Evolutionary conservation across 2,113 vertebrate species (phyloP), one percentile per base, ranked within the genome.

Genomic region (Mionectes macconnelli): DNA sequence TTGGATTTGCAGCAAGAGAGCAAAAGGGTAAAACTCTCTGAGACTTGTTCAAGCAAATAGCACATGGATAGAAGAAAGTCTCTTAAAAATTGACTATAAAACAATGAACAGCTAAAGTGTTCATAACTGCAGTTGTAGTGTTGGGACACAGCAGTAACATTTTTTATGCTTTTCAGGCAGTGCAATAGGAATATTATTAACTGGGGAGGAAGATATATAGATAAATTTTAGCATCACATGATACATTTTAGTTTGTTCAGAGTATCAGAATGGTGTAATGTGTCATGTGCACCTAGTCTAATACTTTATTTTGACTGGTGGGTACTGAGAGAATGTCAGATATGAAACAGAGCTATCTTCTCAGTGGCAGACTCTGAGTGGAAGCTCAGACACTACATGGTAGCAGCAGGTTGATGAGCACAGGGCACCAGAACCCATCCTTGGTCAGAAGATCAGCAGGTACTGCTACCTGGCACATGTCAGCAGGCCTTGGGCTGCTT

Each of bases 331-430:
- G 30, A 79, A 33, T 33, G 21, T 12, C 62, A 50, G 74, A 47
- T 52, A 35, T 33, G 13, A 67, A 73, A 24, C 4, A 4, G 23
- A 33, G 16, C 31, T 21, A 7, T 68, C 64, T 45, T 64, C 2
- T 45, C 14, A 12, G 0, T 53, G 63, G 40, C 60, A 49, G 24
- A 10, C 33, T 25, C 6, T 27, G 67, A 73, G 66, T 5, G 55
- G 56, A 23, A 82, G 44, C 49, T 79, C 52, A 31, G 53, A 4
- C 6, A 49, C 4, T 33, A 2, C 3, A 0, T 0, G 1, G 33
- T 19, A 37, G 37, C 49, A 77, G 45, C 12, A 49, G 35, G 22
- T 4, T 53, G 45, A 12, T 2, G 5, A 10, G 21, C 23, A 12
- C 28, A 63, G 47, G 69, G 16, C 35, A 27, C 3, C 21, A 52